A percentile compares a stretch with the other conserved stretches of the same genome.
These are phyloP conservation scores for Psophia crepitans DNA, from an alignment of 2,113 vertebrate species.

Conservation along the genomic window DNA sequence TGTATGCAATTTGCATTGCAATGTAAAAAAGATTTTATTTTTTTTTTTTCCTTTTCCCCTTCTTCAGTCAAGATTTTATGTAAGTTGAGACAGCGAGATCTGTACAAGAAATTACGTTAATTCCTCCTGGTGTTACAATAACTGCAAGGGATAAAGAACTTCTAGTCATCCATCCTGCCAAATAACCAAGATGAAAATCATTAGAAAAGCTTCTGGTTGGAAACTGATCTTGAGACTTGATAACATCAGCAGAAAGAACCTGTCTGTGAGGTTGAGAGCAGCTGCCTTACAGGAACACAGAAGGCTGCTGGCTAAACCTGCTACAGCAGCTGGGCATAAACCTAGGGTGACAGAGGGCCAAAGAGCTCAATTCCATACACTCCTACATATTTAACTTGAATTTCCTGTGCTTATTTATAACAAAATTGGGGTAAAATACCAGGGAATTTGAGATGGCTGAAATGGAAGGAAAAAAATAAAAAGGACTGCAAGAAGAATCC, in stretches of 20 bases:
- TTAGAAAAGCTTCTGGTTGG: not conserved
- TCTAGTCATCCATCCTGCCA: not conserved
- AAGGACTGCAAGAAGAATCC: not conserved
- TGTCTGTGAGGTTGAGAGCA: not conserved
- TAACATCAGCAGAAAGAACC: not conserved
- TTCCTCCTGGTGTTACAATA: not conserved
- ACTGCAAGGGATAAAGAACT: not conserved
- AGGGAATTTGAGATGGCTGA: not conserved
- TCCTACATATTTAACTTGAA: not conserved
- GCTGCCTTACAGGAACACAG: no score
- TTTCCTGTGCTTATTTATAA: not conserved
- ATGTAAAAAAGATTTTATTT: no score
- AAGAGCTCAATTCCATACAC: no score
- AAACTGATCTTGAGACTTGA: not conserved
- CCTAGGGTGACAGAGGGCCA: no score
- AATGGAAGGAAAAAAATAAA: not conserved
- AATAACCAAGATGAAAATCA: not conserved
- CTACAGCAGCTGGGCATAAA: not conserved
- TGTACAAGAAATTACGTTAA: not conserved
- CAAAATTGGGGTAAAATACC: not conserved
- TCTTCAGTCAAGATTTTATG: not conserved
- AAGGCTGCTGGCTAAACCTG: not conserved
- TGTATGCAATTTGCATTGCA: not conserved
- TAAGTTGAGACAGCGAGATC: not conserved
- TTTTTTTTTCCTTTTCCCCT: no score